Conservation (phyloP, 2,797 vertebrate species). For the Propithecus deckenii region DNA sequence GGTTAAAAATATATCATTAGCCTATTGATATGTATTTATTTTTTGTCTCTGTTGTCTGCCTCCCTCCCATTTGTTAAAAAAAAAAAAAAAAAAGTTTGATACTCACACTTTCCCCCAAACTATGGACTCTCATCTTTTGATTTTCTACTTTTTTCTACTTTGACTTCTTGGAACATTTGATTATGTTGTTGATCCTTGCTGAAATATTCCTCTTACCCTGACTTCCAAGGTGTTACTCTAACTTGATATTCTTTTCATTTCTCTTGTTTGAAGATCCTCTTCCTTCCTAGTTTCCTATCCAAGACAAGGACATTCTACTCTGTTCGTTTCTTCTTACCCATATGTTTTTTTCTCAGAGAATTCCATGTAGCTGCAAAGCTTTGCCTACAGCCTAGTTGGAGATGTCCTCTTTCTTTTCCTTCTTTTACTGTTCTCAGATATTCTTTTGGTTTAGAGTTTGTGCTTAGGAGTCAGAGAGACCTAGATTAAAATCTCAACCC, state of each 20-base stretch:
- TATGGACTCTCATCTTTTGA: background rate
- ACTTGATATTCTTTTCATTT: background rate
- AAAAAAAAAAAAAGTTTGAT: background rate
- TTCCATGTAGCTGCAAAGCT: background rate
- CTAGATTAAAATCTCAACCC: background rate
- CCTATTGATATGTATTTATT: background rate
- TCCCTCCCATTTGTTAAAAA: background rate
- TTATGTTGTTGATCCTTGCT: background rate
- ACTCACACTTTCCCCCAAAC: background rate
- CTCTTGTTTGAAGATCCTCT: background rate
- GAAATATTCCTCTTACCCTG: background rate
- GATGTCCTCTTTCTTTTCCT: background rate
- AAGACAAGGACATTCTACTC: background rate
- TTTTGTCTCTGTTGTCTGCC: background rate
- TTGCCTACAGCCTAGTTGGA: background rate
- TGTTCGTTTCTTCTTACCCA: background rate
- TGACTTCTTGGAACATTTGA: background rate
- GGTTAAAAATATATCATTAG: background rate
- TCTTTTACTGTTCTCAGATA: background rate
- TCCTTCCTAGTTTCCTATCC: background rate
- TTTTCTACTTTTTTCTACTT: conserved; percentile 32
- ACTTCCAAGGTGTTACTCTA: background rate
- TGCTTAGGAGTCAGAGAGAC: background rate
- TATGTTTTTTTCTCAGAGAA: background rate
- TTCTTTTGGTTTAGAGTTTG: background rate